Evolutionary conservation across 1,140 invertebrate species (phyloP), one percentile per base, ranked within the genome.

Genomic region (Drosophila watanabei): DNA sequence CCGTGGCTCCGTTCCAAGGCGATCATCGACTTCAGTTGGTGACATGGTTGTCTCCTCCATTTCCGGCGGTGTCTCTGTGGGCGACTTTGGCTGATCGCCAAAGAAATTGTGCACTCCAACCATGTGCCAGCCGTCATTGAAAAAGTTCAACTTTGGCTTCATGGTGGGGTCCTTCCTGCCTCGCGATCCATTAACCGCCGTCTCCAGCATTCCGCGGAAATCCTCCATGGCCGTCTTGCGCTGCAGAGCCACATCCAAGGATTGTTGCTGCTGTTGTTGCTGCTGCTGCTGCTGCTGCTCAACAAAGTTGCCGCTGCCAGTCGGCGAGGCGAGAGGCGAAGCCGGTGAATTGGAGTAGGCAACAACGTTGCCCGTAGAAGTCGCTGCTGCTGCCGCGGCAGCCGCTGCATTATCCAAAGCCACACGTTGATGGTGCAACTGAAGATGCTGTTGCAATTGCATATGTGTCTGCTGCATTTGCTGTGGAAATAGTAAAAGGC

Each of bases 281-380:
- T 86, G 92, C 46, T 93, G 94, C 54, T 93, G 94, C 54, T 93
- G 93, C 63, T 93, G 93, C 16, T 93, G 77, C 5, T 52, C 71
- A 46, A 59, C 94, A 78, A 64, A 94, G 93, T 58, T 94, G 79
- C 75, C 93, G 86, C 68, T 94, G 93, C 81, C 86, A 48, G 85
- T 78, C 93, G 94, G 76, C 92, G 94, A 91, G 9, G 92, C 92
- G 20, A 93, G 79, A 0, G 91, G 92, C 13, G 92, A 92, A 11
- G 92, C 92, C 57, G 92, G 91, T 2, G 91, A 92, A 75, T 90
- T 92, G 8, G 83, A 88, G 30, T 81, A 82, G 30, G 87, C 84
- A 28, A 88, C 24, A 20, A 83, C 24, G 20, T 63, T 59, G 3
- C 43, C 43, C 10, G 69, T 49, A 10, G 64, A 49, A 18, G 46